phyloP scores from a whole-genome alignment of 2,888 invertebrate genomes.

The Pyrgus malvae region DNA sequence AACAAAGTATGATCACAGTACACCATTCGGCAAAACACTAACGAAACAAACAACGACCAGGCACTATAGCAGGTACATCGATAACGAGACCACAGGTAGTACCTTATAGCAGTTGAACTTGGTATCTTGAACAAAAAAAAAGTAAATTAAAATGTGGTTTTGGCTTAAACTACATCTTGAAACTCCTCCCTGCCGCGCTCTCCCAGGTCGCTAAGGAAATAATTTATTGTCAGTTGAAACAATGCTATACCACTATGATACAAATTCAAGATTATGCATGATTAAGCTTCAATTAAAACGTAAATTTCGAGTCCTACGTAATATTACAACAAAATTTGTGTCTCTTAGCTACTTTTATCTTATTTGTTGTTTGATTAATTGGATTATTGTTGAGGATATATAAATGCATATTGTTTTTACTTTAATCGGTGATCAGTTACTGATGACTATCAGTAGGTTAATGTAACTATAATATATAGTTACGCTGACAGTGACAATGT shows the following conservation, averaged over 20 bases:
- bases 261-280: no score
- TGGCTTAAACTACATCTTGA: constrained; percentile 29
- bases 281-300: no score
- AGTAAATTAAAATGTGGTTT: constrained; percentile 13
- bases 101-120: constrained; percentile 4
- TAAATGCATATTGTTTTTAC: no score
- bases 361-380: no score
- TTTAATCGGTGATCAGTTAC: no score
- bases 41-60: constrained; percentile 16
- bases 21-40: constrained; percentile 12
- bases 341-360: no score
- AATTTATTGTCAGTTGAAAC: background rate
- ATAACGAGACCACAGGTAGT: background rate
- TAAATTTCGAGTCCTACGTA: no score
- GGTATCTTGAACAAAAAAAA: constrained; percentile 14
- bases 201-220: constrained; percentile 25
- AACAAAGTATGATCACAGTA: background rate
- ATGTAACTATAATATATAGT: no score
- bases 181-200: constrained; percentile 22
- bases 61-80: constrained; percentile 12
- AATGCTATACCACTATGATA: background rate
- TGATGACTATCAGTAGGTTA: no score
- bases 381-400: no score
- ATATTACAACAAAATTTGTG: no score
- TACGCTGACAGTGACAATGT: no score